These are phyloP conservation scores for Lithophane semibrunnea DNA, from an alignment of 2,888 invertebrate species.

Conservation along the genomic window DNA sequence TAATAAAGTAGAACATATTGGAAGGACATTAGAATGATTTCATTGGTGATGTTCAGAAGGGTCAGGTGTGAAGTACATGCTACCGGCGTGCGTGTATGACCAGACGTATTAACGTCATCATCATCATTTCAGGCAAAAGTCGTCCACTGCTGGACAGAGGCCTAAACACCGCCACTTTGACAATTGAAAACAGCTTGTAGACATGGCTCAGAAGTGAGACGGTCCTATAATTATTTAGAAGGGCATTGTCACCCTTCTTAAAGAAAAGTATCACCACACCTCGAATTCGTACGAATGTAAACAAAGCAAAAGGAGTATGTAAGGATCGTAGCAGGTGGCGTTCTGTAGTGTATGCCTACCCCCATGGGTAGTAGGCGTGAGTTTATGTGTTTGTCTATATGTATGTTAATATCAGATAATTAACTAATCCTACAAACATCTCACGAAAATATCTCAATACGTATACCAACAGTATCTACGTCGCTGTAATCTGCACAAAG, in stretches of 20 bases:
- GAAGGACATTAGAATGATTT: not conserved
- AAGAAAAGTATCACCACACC: too few species aligned
- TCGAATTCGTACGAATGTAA: not conserved
- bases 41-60: not conserved
- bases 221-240: too few species aligned
- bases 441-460: not conserved
- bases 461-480: not conserved
- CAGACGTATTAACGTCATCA: not conserved
- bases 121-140: too few species aligned
- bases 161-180: too few species aligned
- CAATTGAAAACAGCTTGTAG: too few species aligned
- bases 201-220: too few species aligned
- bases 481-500: constrained; percentile 63
- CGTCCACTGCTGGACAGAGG: too few species aligned
- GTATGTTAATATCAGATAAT: not conserved
- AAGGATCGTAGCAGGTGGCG: not conserved
- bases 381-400: not conserved
- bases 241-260: too few species aligned
- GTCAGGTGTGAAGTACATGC: not conserved
- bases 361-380: not conserved
- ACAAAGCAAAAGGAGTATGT: not conserved
- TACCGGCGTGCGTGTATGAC: not conserved
- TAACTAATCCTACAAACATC: not conserved
- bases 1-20: too few species aligned
- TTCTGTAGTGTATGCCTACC: not conserved